Evolutionary conservation across 2,888 invertebrate species (phyloP), one percentile per base, ranked within the genome.

Genomic region (Ophonus ardosiacus): DNA sequence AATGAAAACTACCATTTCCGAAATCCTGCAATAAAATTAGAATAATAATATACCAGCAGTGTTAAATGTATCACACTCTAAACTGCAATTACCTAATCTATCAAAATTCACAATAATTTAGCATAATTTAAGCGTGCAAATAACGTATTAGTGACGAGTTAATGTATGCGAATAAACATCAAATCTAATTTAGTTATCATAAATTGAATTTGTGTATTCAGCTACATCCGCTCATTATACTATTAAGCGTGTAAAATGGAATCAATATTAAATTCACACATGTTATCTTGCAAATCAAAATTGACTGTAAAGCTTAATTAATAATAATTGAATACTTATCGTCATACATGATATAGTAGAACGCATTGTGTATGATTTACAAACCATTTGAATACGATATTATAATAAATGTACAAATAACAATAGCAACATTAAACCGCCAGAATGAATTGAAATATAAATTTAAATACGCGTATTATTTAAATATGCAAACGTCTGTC

Each of bases 111-210:
- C 15, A 74, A n/a, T 43, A 18, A 18, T 40, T 74, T 18, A 43
- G 71, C 40, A 74, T 74, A 74, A 74, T 74, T 74, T 18, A 10
- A 18, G 17, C 18, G 71, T 43, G 18, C 71, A 17, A 68, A 68
- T 68, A 68, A 68, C 18, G 38, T 68, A 5, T 40, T 68, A 68
- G 68, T 68, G 68, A 68, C 13, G 13, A 38, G 43, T 43, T 43
- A 43, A 40, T 21, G 18, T 8, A 18, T 3, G 17, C 17, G 71
- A 18, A 74, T 74, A 74, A 74, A 74, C 71, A 74, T 74, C 13
- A 74, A 74, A 74, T 18, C 21, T 74, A 74, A 74, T 43, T 74
- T 74, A 10, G 43, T 40, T 74, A 43, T 43, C 71, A 43, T 74
- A 74, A 74, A 74, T 74, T 74, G 51, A 74, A 43, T 43, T 74